A percentile compares a stretch with the other conserved stretches of the same genome.
phyloP scores from a whole-genome alignment of 1,140 invertebrate species.

The Venustaconcha ellipsiformis region DNA sequence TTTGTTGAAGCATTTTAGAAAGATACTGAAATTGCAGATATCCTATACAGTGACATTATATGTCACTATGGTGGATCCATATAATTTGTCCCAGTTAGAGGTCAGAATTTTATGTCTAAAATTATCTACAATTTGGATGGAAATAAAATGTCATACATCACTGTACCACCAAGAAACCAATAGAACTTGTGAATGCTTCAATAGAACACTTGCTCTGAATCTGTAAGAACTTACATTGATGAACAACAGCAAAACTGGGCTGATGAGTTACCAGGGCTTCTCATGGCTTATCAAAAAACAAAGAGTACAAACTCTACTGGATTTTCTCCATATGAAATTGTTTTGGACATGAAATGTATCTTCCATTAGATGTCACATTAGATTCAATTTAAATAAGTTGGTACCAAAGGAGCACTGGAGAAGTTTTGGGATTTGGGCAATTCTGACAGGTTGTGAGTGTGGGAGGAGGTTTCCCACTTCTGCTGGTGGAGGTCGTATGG shows the following conservation, averaged over 20 bases:
- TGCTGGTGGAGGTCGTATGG: too few species aligned
- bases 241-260: conserved; percentile 32
- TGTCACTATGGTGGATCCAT: conserved; percentile 10
- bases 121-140: conserved; percentile 3
- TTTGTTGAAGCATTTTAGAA: background rate
- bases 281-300: conserved; percentile 21
- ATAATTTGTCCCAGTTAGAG: conserved; percentile 14
- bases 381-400: too few species aligned
- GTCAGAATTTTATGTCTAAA: conserved; percentile 26
- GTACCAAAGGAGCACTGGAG: too few species aligned
- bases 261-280: conserved; percentile 13
- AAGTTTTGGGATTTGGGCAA: too few species aligned
- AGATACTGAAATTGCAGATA: conserved; percentile 6
- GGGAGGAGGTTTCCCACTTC: too few species aligned
- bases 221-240: conserved; percentile 20
- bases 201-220: conserved; percentile 21
- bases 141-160: conserved; percentile 33
- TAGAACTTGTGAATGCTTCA: conserved; percentile 31
- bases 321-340: too few species aligned
- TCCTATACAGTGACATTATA: conserved; percentile 11
- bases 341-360: too few species aligned
- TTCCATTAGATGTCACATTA: too few species aligned
- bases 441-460: too few species aligned
- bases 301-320: too few species aligned
- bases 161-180: conserved; percentile 46